phyloP scores from a whole-genome alignment of 1,140 invertebrate genomes.

The Galleria mellonella region DNA sequence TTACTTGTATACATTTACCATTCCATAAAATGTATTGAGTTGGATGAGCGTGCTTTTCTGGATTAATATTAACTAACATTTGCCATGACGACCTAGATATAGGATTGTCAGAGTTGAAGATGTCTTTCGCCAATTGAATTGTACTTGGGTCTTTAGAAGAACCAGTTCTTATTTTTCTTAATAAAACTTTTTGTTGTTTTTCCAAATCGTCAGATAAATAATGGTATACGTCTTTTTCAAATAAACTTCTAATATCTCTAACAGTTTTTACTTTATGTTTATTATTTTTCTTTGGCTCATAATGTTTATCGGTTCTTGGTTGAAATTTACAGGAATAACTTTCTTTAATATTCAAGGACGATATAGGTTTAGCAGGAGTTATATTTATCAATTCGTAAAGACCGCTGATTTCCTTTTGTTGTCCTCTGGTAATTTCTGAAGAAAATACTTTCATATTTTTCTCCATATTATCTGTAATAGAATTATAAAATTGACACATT shows the following conservation, averaged over 20 bases:
- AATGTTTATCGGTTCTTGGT: constrained; percentile 44
- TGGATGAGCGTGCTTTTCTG: constrained; percentile 28
- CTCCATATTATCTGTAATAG: constrained; percentile 19
- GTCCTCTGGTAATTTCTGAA: constrained; percentile 36
- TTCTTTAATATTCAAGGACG: not conserved
- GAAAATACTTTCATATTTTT: constrained; percentile 37
- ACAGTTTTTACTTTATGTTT: constrained; percentile 55
- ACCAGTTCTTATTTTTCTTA: constrained; percentile 50
- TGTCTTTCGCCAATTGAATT: constrained; percentile 37
- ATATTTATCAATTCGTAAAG: constrained; percentile 41
- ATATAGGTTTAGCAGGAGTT: constrained; percentile 30
- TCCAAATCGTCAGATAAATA: constrained; percentile 41
- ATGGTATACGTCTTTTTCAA: constrained; percentile 43
- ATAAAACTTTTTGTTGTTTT: constrained; percentile 43
- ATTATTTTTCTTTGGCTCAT: constrained; percentile 48
- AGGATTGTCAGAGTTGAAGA: constrained; percentile 35
- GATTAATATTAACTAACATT: constrained; percentile 61
- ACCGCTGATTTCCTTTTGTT: constrained; percentile 30
- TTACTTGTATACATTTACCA: constrained; percentile 44
- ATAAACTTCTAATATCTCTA: constrained; percentile 38
- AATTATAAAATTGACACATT: not conserved
- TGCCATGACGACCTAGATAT: constrained; percentile 50
- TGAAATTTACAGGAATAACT: constrained; percentile 30
- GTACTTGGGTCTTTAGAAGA: constrained; percentile 39
- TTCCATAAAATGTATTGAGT: constrained; percentile 53